A percentile compares a stretch with the other conserved stretches of the same genome.
Evolutionary conservation across 2,888 invertebrate species (phyloP).

Genomic region (Sceliomorpha sp.): DNA sequence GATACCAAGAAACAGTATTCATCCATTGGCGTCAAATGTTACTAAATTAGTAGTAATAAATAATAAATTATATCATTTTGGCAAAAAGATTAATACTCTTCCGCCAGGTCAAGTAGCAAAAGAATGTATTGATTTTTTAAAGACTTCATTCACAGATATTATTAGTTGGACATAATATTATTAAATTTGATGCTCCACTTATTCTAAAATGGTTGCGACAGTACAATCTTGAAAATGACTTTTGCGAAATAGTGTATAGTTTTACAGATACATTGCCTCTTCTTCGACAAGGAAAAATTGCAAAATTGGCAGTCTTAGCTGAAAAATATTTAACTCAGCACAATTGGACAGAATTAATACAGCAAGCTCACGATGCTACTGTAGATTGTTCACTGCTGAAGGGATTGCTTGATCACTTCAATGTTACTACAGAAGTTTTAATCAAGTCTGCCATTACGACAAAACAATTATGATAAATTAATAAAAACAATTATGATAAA

Average conservation of each 20-base stretch:
- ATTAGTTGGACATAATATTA: constrained; percentile 27
- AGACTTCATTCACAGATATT: constrained; percentile 13
- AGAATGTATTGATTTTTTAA: constrained; percentile 19
- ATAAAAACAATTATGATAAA: too few species aligned
- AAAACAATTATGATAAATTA: too few species aligned
- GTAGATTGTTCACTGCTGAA: constrained; percentile 18
- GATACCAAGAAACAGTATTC: background rate
- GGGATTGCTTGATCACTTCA: constrained; percentile 22
- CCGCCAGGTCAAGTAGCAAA: constrained; percentile 8
- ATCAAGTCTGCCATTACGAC: constrained; percentile 6
- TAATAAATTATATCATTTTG: background rate
- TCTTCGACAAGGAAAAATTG: constrained; percentile 16
- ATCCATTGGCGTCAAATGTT: background rate
- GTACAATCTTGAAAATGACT: constrained; percentile 5
- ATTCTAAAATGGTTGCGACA: constrained; percentile 13
- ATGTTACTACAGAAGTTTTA: constrained; percentile 7
- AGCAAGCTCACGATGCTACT: constrained; percentile 15
- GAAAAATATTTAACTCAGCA: constrained; percentile 9
- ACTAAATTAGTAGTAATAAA: background rate
- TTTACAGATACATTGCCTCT: constrained; percentile 24
- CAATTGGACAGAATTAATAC: background rate
- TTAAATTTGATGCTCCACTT: constrained; percentile 21
- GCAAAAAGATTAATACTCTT: background rate
- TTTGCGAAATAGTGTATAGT: constrained; percentile 16
- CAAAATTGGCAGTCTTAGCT: constrained; percentile 20